These are phyloP conservation scores for Halictus quadricinctus DNA, from an alignment of 2,888 invertebrate genomes.

Conservation along the genomic window DNA sequence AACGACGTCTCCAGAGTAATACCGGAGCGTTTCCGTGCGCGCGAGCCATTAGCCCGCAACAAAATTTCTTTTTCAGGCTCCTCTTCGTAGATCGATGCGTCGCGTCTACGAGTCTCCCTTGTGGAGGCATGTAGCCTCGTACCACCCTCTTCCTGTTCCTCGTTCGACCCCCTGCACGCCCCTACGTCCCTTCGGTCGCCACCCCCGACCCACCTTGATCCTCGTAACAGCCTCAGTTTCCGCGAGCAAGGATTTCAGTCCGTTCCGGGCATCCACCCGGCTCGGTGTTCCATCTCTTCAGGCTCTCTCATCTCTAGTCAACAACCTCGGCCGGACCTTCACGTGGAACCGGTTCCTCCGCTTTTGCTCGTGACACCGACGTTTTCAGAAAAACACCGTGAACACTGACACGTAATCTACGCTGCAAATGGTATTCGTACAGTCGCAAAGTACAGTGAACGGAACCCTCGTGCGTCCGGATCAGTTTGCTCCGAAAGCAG, in stretches of 20 bases:
- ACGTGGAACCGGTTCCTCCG: neutral
- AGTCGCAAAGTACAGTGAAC: neutral
- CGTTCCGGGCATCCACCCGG: conserved; percentile 64
- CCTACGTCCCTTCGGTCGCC: conserved; percentile 26
- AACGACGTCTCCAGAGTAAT: conserved; percentile 57
- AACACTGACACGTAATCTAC: neutral
- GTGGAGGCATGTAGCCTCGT: conserved; percentile 74
- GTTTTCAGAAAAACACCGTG: neutral
- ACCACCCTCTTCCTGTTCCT: conserved; percentile 75
- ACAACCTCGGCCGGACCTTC: neutral
- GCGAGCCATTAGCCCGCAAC: conserved; percentile 68
- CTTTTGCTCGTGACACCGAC: too few species aligned
- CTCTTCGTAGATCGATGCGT: conserved; percentile 77
- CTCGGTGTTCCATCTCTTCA: conserved; percentile 35
- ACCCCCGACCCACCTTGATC: conserved; percentile 46
- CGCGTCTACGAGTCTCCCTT: conserved; percentile 73
- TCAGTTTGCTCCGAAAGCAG: neutral
- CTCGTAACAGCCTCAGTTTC: conserved; percentile 54
- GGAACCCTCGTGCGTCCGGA: neutral
- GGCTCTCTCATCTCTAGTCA: neutral
- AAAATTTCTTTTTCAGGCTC: conserved; percentile 68
- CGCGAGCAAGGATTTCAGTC: conserved; percentile 66
- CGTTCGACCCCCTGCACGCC: conserved; percentile 21
- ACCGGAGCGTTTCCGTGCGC: conserved; percentile 71
- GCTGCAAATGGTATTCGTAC: neutral